These are phyloP conservation scores for Sinocyclocheilus rhinocerous DNA, from an alignment of 2,113 vertebrate genomes.

Conservation along the genomic window DNA sequence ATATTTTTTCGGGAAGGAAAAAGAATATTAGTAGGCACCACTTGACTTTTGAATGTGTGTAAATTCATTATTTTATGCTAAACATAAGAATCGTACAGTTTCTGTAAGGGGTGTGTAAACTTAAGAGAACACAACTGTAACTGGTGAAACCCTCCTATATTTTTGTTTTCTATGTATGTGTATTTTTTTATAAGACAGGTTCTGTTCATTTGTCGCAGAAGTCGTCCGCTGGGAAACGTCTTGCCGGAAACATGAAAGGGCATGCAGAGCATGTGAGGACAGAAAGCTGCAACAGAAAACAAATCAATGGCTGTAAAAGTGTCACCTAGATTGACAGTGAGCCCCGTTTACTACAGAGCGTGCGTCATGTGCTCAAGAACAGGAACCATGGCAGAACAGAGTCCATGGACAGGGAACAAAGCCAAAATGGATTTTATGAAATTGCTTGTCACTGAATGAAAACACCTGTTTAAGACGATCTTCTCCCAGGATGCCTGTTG, in stretches of 20 bases:
- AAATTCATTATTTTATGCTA: background rate
- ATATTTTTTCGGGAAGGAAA: too few relatives aligned
- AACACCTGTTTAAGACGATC: conserved; percentile 58
- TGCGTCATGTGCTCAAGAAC: conserved; percentile 43
- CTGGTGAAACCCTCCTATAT: background rate
- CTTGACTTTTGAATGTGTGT: background rate
- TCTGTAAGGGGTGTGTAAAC: background rate
- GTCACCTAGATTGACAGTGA: conserved; percentile 56
- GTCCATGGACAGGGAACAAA: conserved; percentile 43
- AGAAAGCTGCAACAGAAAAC: conserved; percentile 35
- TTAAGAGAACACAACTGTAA: background rate
- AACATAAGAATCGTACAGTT: background rate
- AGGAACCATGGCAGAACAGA: conserved; percentile 33
- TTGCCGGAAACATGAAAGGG: conserved; percentile 35
- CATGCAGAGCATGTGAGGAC: conserved; percentile 38
- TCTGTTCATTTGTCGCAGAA: conserved; percentile 62
- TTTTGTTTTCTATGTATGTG: conserved; percentile 56
- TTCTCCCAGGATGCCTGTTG: conserved; percentile 38
- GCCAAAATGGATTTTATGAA: conserved; percentile 53
- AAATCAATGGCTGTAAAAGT: conserved; percentile 59
- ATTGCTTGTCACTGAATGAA: conserved; percentile 60
- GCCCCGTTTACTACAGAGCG: conserved; percentile 47
- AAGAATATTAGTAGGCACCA: too few relatives aligned
- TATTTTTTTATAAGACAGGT: conserved; percentile 72
- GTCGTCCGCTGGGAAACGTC: conserved; percentile 56